These are phyloP conservation scores for Sanderia malayensis DNA, from an alignment of 30 jellyfish, hydroid and myxozoan species.

Conservation along the genomic window DNA sequence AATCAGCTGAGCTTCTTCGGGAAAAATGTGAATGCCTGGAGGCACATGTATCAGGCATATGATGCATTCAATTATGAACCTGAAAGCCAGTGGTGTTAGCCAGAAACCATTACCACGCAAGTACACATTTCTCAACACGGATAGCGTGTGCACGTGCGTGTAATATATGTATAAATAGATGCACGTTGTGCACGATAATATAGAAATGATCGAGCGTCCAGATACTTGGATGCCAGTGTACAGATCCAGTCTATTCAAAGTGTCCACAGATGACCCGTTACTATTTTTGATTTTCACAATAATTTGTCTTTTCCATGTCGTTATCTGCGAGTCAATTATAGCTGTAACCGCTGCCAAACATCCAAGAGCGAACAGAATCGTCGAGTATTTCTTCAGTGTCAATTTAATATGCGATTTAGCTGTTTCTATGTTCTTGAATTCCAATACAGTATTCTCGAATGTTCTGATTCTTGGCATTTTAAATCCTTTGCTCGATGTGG, in stretches of 20 bases:
- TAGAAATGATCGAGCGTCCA: constrained; percentile 53
- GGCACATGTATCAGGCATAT: constrained; percentile 79
- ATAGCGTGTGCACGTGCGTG: constrained; percentile 61
- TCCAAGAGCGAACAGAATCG: constrained; percentile 72
- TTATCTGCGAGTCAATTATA: constrained; percentile 71
- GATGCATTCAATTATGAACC: constrained; percentile 52
- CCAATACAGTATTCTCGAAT: constrained; percentile 56
- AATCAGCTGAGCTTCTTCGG: constrained; percentile 78
- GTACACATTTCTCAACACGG: constrained; percentile 49
- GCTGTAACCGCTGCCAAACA: constrained; percentile 71
- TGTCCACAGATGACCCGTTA: constrained; percentile 19
- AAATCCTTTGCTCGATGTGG: constrained; percentile 27
- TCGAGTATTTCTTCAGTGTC: constrained; percentile 67
- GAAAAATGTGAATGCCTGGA: constrained; percentile 66
- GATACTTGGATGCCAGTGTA: constrained; percentile 68
- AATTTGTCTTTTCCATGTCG: constrained; percentile 53
- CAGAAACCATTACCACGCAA: constrained; percentile 60
- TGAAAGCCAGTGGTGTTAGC: constrained; percentile 28
- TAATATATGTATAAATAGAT: constrained; percentile 60
- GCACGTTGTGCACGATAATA: constrained; percentile 57
- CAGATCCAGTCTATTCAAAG: constrained; percentile 40
- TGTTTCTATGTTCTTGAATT: constrained; percentile 70
- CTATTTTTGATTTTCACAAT: background rate
- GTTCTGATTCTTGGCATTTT: constrained; percentile 34
- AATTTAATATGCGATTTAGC: constrained; percentile 70